Base-by-base conservation (phyloP, 92 coral and sea anemone species). In the Siderastrea siderea region DNA sequence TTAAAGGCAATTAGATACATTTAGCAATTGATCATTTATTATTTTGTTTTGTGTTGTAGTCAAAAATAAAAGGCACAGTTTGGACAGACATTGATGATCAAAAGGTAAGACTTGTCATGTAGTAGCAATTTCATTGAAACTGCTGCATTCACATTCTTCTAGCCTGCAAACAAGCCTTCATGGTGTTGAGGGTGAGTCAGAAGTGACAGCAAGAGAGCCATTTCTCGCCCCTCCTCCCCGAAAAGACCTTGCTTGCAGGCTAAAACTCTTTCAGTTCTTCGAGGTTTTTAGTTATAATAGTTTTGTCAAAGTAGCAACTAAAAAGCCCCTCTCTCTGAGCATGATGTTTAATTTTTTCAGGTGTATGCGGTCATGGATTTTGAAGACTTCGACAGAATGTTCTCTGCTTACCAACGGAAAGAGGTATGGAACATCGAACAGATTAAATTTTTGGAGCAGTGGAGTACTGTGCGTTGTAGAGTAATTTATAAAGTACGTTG, bases 61-160 rank as follows among this genome's bases (percentile, higher is more conserved):
- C 98, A 5, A 98, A 98, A 90, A 98, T 98, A 44, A 98, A 97
- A 81, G 99, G 99, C 47, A 98, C 99, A 43, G 99, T 98, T 11
- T 98, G 99, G 99, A 92, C 98, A 5, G 99, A 98, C 57, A 94
- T 98, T 66, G 98, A 98, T 51, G 98, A 98, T 57, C 75, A 97
- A 44, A 95, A 98, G 98, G 99, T 97, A 61, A 71, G 83, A 17
- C 2, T 76, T 38, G 51, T 51, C 19, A 7, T 14, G 1, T 59
- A 2, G 6, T 19, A 55, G 0, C 0, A 12, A 10, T 64, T n/a
- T 19, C 9, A 17, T 51, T 73, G 15, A 16, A 19, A 3, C 5
- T 14, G 9, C 57, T 47, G 2, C 8, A 43, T 1, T 38, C 38
- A 26, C 38, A 26, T 26, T 26, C 38, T 26, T 26, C 38, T 26